Conservation (phyloP, 2,888 invertebrate genomes). For the Drosophila mercatorum region DNA sequence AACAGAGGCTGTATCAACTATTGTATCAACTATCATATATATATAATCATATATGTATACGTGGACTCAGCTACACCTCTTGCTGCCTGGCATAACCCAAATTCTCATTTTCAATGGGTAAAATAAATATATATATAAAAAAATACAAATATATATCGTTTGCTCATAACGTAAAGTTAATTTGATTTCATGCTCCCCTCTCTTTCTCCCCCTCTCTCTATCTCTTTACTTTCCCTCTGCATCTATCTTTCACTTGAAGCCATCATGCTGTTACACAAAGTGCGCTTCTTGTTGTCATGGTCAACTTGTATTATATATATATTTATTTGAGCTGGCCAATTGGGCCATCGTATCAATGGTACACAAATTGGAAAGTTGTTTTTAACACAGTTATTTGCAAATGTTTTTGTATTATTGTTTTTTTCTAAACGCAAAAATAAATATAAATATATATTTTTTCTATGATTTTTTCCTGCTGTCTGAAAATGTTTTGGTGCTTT, state of each 20-base stretch:
- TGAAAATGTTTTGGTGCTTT: conserved; percentile 31
- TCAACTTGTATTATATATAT: conserved; percentile 1
- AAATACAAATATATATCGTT: neutral
- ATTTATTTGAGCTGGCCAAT: conserved; percentile 6
- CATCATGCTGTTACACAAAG: conserved; percentile 1
- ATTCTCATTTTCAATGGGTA: neutral
- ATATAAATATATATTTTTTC: neutral
- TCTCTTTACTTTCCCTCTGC: neutral
- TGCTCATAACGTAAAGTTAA: neutral
- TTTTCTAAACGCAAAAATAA: conserved; percentile 18
- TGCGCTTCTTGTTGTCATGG: neutral
- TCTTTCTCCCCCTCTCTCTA: neutral
- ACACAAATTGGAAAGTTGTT: neutral
- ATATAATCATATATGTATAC: no score
- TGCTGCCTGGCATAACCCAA: neutral
- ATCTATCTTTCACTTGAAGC: neutral
- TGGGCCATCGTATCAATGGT: conserved; percentile 3
- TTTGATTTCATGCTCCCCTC: conserved; percentile 1
- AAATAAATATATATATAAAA: neutral
- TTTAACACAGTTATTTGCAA: conserved; percentile 9
- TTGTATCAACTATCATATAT: no score
- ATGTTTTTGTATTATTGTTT: conserved; percentile 21
- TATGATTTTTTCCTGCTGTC: neutral
- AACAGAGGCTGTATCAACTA: no score
- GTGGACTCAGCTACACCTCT: no score